A percentile compares a stretch with the other conserved stretches of the same genome.
Evolutionary conservation across 2,888 invertebrate genomes (phyloP).

Genomic region (Odontocerum albicorne): DNA sequence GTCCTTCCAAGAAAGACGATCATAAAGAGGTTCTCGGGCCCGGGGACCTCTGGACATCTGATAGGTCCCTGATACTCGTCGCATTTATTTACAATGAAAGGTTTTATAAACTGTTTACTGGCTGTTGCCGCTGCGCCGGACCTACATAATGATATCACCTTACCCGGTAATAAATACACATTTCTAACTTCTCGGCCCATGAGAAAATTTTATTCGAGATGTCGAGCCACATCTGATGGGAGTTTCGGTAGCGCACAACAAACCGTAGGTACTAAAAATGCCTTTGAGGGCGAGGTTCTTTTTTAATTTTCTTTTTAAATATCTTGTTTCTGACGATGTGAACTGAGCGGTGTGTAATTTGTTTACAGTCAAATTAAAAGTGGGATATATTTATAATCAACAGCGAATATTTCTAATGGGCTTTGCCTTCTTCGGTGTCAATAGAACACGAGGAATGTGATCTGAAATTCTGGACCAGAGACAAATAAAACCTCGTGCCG

Average conservation of each 20-base stretch:
- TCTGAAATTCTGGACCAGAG: neutral
- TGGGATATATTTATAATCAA: neutral
- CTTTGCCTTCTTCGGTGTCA: neutral
- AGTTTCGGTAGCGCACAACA: constrained; percentile 29
- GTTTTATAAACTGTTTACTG: constrained; percentile 37
- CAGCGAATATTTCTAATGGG: neutral
- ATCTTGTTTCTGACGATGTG: constrained; percentile 30
- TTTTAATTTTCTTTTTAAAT: constrained; percentile 15
- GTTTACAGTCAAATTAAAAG: neutral
- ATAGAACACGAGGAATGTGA: neutral
- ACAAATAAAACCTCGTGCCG: no score
- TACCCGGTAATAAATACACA: constrained; percentile 29
- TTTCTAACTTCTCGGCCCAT: constrained; percentile 22
- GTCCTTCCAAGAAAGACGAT: constrained; percentile 32
- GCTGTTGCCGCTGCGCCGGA: constrained; percentile 29
- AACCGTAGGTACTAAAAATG: constrained; percentile 13
- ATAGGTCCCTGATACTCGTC: constrained; percentile 25
- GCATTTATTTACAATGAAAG: constrained; percentile 28
- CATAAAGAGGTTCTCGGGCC: constrained; percentile 18
- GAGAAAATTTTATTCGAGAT: constrained; percentile 14
- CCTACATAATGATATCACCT: constrained; percentile 33
- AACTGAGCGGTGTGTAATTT: constrained; percentile 1
- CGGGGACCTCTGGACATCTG: constrained; percentile 24
- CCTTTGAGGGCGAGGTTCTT: constrained; percentile 9
- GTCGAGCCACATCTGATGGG: constrained; percentile 5